Percentiles rank a stretch among this genome's conserved stretches.
Conservation (phyloP, 2,888 invertebrate genomes). For the Cyrtodaria siliqua region DNA sequence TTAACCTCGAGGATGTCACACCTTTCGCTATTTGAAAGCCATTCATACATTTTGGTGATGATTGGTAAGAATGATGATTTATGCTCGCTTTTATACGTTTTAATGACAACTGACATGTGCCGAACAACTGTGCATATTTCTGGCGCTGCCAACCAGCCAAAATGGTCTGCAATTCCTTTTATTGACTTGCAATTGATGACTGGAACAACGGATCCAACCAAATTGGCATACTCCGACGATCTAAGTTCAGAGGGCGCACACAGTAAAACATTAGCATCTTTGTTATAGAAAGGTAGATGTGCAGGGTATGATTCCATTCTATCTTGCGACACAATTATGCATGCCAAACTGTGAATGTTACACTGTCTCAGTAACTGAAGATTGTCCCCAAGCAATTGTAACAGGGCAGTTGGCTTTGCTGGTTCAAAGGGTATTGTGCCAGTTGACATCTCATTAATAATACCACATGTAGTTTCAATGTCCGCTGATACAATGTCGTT, state of each 20-base stretch:
- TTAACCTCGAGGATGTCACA: neutral
- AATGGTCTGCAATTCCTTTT: neutral
- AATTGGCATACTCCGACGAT: conserved; percentile 9
- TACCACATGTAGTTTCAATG: conserved; percentile 23
- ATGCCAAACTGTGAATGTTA: conserved; percentile 15
- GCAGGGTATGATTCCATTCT: neutral
- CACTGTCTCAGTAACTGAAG: neutral
- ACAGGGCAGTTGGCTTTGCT: neutral
- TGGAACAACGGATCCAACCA: conserved; percentile 36
- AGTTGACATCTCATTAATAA: conserved; percentile 6
- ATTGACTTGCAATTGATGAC: conserved; percentile 14
- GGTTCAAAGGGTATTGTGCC: neutral
- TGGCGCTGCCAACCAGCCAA: conserved; percentile 15
- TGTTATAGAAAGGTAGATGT: neutral
- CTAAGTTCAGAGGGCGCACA: conserved; percentile 27
- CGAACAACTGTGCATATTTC: neutral
- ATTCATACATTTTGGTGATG: neutral
- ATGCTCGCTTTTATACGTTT: neutral
- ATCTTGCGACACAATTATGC: conserved; percentile 5
- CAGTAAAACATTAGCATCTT: neutral
- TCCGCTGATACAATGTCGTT: conserved; percentile 16
- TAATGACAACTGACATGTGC: neutral
- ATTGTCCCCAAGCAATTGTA: conserved; percentile 5
- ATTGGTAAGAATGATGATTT: conserved; percentile 1
- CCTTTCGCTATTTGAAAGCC: conserved; percentile 2